Conservation (phyloP, 2,113 vertebrate species). For the Pyxicephalus adspersus region DNA sequence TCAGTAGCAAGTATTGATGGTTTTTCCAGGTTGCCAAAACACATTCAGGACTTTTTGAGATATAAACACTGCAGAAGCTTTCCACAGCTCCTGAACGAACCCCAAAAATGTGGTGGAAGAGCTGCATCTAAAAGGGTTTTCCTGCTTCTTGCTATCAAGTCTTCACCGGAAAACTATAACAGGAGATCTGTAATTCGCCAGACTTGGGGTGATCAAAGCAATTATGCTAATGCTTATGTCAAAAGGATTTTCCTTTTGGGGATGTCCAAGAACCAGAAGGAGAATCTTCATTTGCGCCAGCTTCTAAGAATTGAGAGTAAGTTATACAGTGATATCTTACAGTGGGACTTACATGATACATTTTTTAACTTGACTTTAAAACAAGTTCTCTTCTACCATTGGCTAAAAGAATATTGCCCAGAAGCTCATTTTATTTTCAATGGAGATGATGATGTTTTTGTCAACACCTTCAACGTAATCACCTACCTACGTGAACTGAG, state of each 20-base stretch:
- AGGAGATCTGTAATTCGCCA: constrained; percentile 80
- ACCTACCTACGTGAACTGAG: constrained; percentile 64
- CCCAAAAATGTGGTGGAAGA: constrained; percentile 65
- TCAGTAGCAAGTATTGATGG: constrained; percentile 57
- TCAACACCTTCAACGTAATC: constrained; percentile 79
- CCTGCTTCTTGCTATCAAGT: constrained; percentile 85
- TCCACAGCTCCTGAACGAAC: constrained; percentile 70
- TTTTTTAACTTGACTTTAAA: constrained; percentile 91
- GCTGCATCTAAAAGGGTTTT: constrained; percentile 69
- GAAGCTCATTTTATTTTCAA: constrained; percentile 78
- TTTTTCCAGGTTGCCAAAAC: constrained; percentile 68
- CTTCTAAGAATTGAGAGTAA: constrained; percentile 75
- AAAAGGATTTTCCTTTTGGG: constrained; percentile 79
- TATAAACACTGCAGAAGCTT: constrained; percentile 79
- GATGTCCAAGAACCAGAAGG: accelerated
- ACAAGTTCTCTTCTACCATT: constrained; percentile 82
- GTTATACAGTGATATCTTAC: constrained; percentile 75
- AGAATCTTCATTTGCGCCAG: constrained; percentile 69
- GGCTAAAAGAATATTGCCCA: constrained; percentile 75
- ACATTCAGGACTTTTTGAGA: constrained; percentile 75
- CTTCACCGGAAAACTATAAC: constrained; percentile 76
- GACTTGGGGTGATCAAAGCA: constrained; percentile 82
- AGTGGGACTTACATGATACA: constrained; percentile 83
- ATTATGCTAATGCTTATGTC: constrained; percentile 63
- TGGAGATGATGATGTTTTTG: constrained; percentile 85